Conservation (phyloP, 1,140 invertebrate species). For the Neodiprion fabricii region DNA sequence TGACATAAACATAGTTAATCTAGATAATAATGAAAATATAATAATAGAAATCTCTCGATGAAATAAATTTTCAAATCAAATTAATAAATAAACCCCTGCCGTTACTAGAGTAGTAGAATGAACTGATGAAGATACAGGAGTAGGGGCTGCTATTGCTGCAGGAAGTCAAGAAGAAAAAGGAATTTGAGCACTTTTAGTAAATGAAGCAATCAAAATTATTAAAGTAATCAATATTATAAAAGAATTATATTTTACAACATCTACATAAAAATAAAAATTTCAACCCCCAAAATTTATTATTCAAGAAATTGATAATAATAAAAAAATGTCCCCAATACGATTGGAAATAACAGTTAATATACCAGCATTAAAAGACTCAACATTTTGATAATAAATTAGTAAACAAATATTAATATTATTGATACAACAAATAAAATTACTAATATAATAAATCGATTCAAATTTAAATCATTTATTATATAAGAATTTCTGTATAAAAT, state of each 20-base stretch:
- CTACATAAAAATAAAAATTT: conserved; percentile 57
- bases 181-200: too few species aligned
- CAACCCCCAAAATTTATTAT: conserved; percentile 63
- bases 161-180: too few species aligned
- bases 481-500: conserved; percentile 68
- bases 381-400: conserved; percentile 71
- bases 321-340: conserved; percentile 67
- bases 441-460: conserved; percentile 66
- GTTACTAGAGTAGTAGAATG: too few species aligned
- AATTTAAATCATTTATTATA: conserved; percentile 61
- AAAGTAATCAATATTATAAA: too few species aligned
- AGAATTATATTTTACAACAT: too few species aligned
- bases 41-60: conserved; percentile 39
- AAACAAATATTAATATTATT: conserved; percentile 74
- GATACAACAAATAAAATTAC: conserved; percentile 70
- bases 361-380: conserved; percentile 66
- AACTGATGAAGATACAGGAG: too few species aligned
- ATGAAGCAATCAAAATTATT: too few species aligned
- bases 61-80: conserved; percentile 54
- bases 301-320: conserved; percentile 65
- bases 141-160: too few species aligned
- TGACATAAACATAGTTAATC: conserved; percentile 68
- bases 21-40: conserved; percentile 58
- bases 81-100: too few species aligned
- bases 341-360: conserved; percentile 70